Conservation (phyloP, 1,140 invertebrate species). For the Drosophila subobscura region DNA sequence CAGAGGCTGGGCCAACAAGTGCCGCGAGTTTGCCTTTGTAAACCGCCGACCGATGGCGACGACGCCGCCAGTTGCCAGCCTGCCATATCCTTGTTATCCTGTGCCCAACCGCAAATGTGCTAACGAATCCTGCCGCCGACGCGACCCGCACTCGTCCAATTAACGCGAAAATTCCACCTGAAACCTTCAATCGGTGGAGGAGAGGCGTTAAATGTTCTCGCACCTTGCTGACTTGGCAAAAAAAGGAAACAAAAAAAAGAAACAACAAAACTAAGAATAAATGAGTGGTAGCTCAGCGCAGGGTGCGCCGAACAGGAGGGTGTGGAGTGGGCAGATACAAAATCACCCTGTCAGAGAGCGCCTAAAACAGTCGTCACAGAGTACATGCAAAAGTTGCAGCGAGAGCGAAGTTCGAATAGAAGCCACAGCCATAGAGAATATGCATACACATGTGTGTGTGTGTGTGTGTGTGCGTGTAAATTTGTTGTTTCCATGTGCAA, state of each 20-base stretch:
- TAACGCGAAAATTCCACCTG: constrained; percentile 65
- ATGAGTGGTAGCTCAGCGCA: too few relatives aligned
- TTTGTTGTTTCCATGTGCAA: too few relatives aligned
- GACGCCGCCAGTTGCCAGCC: constrained; percentile 3
- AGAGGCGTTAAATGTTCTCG: constrained; percentile 73
- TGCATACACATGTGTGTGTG: too few relatives aligned
- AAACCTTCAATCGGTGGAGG: neutral
- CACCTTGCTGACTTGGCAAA: constrained; percentile 69
- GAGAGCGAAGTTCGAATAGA: too few relatives aligned
- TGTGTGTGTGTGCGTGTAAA: too few relatives aligned
- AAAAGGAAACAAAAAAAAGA: neutral
- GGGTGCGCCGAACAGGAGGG: too few relatives aligned
- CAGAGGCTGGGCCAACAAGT: constrained; percentile 48
- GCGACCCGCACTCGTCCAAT: constrained; percentile 64
- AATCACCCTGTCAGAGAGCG: too few relatives aligned
- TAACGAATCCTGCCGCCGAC: constrained; percentile 71
- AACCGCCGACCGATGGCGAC: constrained; percentile 39
- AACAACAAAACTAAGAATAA: too few relatives aligned
- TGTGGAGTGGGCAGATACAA: too few relatives aligned
- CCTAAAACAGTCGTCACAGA: too few relatives aligned
- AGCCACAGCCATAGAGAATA: too few relatives aligned
- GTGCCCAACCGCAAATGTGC: constrained; percentile 73
- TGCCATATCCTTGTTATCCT: constrained; percentile 70
- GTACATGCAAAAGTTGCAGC: too few relatives aligned
- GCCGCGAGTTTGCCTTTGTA: constrained; percentile 57